These are phyloP conservation scores for Chymomyza caudatula DNA, from an alignment of 2,888 invertebrate genomes.

Conservation along the genomic window DNA sequence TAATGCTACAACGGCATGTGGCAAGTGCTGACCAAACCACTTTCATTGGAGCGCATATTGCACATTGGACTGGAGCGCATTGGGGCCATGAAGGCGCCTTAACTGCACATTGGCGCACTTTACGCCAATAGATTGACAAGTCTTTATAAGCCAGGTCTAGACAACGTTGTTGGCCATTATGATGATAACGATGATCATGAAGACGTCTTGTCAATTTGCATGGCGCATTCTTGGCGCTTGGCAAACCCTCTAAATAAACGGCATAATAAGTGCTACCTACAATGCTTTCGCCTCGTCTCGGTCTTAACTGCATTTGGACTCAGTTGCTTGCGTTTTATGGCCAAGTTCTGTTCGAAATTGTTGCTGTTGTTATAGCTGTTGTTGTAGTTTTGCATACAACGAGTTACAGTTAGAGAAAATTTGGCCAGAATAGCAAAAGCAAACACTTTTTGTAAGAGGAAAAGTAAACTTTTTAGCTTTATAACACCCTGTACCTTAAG, in stretches of 20 bases:
- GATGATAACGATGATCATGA: not conserved
- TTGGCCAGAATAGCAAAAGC: too few species aligned
- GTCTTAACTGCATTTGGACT: not conserved
- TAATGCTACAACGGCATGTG: not conserved
- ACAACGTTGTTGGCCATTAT: not conserved
- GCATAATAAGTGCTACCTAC: not conserved
- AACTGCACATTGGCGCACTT: not conserved
- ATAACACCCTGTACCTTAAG: too few species aligned
- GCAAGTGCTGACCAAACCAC: not conserved
- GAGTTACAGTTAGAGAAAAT: too few species aligned
- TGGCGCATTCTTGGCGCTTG: not conserved
- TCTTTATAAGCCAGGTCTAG: not conserved
- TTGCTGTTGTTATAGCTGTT: slow-evolving; percentile 4
- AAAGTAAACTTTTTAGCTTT: too few species aligned
- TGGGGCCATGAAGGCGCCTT: not conserved
- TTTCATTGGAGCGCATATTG: not conserved
- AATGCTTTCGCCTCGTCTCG: not conserved
- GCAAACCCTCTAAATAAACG: not conserved
- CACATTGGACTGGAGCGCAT: not conserved
- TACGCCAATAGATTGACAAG: too few species aligned
- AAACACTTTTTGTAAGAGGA: too few species aligned
- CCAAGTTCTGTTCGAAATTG: slow-evolving; percentile 22
- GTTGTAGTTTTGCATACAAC: not conserved
- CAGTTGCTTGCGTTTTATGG: slow-evolving; percentile 23
- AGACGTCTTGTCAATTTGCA: not conserved